Base-by-base conservation (phyloP, 2,113 vertebrate species). In the Anhinga rufa region DNA sequence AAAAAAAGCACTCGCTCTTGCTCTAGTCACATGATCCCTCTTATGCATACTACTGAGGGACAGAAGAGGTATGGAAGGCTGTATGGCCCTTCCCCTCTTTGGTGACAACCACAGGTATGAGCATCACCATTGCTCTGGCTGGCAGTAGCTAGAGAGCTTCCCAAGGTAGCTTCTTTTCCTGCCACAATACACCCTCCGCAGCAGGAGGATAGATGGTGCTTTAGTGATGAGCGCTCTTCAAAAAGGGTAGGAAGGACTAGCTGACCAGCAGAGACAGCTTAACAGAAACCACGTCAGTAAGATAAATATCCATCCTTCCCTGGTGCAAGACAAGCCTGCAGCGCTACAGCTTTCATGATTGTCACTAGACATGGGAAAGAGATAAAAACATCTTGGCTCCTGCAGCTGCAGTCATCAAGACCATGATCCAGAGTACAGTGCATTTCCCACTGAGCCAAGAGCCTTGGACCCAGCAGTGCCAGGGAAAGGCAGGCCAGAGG, bases 121-220 rank as follows among this genome's bases (percentile, higher is more conserved):
- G 34, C 64, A 82, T 9, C 46, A 58, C 5, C 2, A 1, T 25
- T 54, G 44, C n/a, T 40, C 58, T 51, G 60, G 20, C 52, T 88
- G 65, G 52, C 24, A 95, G 52, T 9, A 85, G 31, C 65, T 51
- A 62, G 17, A 49, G 24, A 92, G 32, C 42, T 76, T 55, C 55
- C 65, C 64, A 65, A 51, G 21, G 65, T 81, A 89, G 84, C 48
- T 76, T 34, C 72, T 89, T 26, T 6, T 86, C 60, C 82, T 88
- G 57, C 42, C 71, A 74, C 0, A 0, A 66, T 16, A 46, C 46
- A 52, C 28, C 21, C 46, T 55, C 65, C 1, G 2, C 1, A 74
- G 61, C 1, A 2, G n/a, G 8, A 87, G 71, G 46, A 76, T 4
- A 9, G 78, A 54, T 36, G 26, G 54, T 48, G 85, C 60, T 70